phyloP scores from a whole-genome alignment of 2,113 vertebrate species.

The Eidolon helvum region DNA sequence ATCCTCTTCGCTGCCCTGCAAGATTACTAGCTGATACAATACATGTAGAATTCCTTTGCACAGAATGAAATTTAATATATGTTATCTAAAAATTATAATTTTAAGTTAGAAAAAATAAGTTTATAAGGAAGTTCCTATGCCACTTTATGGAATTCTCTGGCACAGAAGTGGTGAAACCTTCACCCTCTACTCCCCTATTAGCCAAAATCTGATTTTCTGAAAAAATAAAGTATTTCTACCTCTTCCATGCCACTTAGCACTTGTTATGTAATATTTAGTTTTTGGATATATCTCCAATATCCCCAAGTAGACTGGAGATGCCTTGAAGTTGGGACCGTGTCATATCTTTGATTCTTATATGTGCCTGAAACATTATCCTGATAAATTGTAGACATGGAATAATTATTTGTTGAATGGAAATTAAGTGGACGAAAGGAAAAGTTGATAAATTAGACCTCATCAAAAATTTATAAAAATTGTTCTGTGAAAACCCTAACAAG shows the following conservation, averaged over 20 bases:
- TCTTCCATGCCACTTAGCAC: neutral
- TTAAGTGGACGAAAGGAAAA: neutral
- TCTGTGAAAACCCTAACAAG: neutral
- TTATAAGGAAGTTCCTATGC: neutral
- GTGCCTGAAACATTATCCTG: neutral
- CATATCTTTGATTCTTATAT: neutral
- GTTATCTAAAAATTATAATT: neutral
- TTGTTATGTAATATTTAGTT: neutral
- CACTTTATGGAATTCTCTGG: neutral
- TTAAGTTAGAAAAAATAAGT: neutral
- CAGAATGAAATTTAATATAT: neutral
- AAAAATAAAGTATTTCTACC: neutral
- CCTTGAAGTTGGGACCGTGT: neutral
- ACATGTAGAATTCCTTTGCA: neutral
- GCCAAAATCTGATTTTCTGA: neutral
- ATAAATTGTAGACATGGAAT: neutral
- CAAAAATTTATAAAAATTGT: neutral
- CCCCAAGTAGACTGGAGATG: neutral
- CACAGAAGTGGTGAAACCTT: neutral
- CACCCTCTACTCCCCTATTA: neutral
- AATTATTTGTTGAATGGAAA: neutral
- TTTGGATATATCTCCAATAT: neutral
- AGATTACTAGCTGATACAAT: neutral
- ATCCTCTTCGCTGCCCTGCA: neutral
- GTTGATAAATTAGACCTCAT: neutral